These are phyloP conservation scores for Gymnocheta viridis DNA, from an alignment of 2,888 invertebrate species.

Conservation along the genomic window DNA sequence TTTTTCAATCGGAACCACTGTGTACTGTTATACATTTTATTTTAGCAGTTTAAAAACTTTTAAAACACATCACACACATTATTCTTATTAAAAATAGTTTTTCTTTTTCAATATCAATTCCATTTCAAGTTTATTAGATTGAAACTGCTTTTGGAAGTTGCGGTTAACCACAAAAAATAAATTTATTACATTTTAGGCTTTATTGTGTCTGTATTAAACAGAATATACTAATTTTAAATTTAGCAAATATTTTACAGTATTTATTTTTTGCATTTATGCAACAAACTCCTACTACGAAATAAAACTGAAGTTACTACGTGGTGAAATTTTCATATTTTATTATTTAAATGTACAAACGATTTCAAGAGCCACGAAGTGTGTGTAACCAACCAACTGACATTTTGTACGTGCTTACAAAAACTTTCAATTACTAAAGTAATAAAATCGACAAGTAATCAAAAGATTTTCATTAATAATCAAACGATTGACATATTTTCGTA, in stretches of 20 bases:
- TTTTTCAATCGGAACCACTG: not conserved
- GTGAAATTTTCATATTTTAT: slow-evolving; percentile 50
- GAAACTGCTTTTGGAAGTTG: slow-evolving; percentile 36
- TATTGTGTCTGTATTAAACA: not conserved
- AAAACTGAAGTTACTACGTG: slow-evolving; percentile 29
- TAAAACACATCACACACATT: not conserved
- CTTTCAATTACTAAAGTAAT: slow-evolving; percentile 31
- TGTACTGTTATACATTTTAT: not conserved
- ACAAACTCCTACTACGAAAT: slow-evolving; percentile 34
- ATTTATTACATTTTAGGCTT: slow-evolving; percentile 23
- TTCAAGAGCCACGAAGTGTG: not conserved
- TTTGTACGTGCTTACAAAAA: slow-evolving; percentile 52
- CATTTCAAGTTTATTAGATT: slow-evolving; percentile 51
- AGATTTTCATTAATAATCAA: slow-evolving; percentile 36
- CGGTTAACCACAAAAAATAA: slow-evolving; percentile 41
- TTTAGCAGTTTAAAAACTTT: not conserved
- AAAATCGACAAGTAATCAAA: slow-evolving; percentile 38
- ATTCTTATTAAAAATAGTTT: not conserved
- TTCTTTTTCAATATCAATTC: not conserved
- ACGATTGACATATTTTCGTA: slow-evolving; percentile 60
- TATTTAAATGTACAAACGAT: not conserved
- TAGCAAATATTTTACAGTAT: slow-evolving; percentile 14
- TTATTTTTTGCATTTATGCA: slow-evolving; percentile 31
- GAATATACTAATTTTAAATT: slow-evolving; percentile 10
- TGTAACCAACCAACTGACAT: slow-evolving; percentile 10